Base-by-base conservation (phyloP, 1,140 invertebrate species). In the Colletes gigas region DNA sequence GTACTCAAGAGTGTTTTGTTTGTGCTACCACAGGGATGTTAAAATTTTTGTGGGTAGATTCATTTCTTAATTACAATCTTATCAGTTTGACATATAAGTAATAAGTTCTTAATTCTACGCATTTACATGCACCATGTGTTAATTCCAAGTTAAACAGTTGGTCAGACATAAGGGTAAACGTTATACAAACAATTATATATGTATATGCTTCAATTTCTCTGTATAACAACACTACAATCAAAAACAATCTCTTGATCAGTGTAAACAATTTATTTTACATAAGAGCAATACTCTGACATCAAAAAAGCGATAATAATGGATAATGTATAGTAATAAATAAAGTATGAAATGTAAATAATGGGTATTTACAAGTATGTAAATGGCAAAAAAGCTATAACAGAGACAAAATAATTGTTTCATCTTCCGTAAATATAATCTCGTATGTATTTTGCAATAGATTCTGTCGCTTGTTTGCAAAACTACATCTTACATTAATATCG, bases 361-460 rank as follows among this genome's bases (percentile, higher is more conserved):
- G 85, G 87, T 93, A 93, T 93, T 92, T 93, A 93, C 92, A 93
- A 92, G 88, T 90, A 91, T 91, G 88, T 89, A 92, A 92, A 91
- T 92, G 91, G 89, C 89, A 90, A 90, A 91, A 89, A 92, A 90
- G 83, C 84, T 88, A 86, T 89, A 92, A 92, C 91, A 89, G 89
- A 90, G 86, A 88, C 76, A 90, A 88, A 87, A 88, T 89, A 88
- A 83, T 81, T 88, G 76, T 67, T 82, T 86, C 55, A 79, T 66
- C 63, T 71, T 85, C 68, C 52, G 71, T 84, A 87, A 78, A 81
- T 87, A 83, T 86, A 81, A 79, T 81, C 67, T 71, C 55, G 78
- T 83, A 73, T 77, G 78, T 66, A 59, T 83, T 83, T 81, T 75
- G 52, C 67, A 62, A 82, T 78, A 68, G 73, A 74, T 75, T 83